Evolutionary conservation across 2,888 invertebrate genomes (phyloP), one percentile per base, ranked within the genome.

Genomic region (Trachelus troglodyta): DNA sequence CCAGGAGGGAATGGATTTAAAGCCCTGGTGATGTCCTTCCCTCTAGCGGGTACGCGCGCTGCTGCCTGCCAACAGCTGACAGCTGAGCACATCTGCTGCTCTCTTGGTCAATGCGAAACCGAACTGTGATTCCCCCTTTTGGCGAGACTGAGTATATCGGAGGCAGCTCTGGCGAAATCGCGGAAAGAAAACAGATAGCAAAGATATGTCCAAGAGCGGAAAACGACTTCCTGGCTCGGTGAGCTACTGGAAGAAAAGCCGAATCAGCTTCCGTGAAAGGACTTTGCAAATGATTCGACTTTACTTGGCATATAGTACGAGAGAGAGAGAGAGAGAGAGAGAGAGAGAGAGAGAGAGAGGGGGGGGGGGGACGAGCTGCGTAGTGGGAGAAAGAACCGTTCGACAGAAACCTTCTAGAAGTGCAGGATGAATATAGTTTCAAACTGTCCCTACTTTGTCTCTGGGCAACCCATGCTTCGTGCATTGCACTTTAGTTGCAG

Each of bases 391-490:
- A 23, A 56, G 56, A 56, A 56, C 56, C 56, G 56, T 56, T 56
- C 56, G 9, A 56, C 56, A 9, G 56, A 6, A 56, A 56, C 40
- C 15, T 40, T 40, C 15, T 40, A 40, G 15, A 15, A 40, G 40
- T 40, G 40, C 40, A 40, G 40, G 56, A 56, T 56, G 56, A 56
- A 56, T 56, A 56, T 56, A 9, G 56, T 23, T 56, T 6, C 56
- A 40, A 40, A 56, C 56, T 23, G 23, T 6, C 23, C 0, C 56
- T 23, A 56, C 56, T 84, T 85, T 82, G 83, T 85, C 84, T 83
- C 80, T 82, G 79, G 82, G 80, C 80, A 82, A 82, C 77, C 84
- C 84, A 84, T 85, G 85, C 85, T 82, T 81, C 81, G 87, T 86
- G 82, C 87, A 84, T 86, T 87, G 85, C 87, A 86, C 87, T 82